Conservation (phyloP, 2,113 vertebrate genomes). For the Antechinus stuartii region DNA sequence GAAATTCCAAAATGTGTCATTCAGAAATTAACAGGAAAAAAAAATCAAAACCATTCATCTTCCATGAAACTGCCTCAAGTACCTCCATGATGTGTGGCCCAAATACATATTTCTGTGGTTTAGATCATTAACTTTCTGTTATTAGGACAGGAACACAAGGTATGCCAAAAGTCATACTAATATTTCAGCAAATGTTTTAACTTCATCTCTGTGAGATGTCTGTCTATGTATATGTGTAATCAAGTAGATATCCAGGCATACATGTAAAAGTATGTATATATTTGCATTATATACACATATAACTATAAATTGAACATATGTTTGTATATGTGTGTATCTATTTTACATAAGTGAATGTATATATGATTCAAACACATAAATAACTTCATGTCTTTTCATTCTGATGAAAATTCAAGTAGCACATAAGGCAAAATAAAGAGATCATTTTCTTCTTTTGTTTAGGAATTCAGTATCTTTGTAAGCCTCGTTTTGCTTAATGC, state of each 20-base stretch:
- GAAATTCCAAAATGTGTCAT: slow-evolving; percentile 5
- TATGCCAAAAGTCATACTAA: neutral
- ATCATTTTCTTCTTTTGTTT: neutral
- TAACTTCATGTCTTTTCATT: neutral
- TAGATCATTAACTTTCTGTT: neutral
- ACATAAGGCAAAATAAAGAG: slow-evolving; percentile 20
- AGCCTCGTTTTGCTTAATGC: neutral
- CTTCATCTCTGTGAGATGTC: neutral
- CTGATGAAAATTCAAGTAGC: neutral
- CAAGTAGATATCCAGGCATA: neutral
- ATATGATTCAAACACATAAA: neutral
- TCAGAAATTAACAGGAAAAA: slow-evolving; percentile 18
- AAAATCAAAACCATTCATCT: neutral
- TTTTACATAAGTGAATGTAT: neutral
- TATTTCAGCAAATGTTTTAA: slow-evolving; percentile 11
- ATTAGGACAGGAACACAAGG: neutral
- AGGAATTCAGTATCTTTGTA: slow-evolving; percentile 10
- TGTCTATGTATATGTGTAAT: neutral
- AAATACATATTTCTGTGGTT: slow-evolving; percentile 16
- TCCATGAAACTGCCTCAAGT: neutral
- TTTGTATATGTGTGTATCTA: neutral
- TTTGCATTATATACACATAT: neutral
- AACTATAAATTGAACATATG: neutral
- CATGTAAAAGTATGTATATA: neutral
- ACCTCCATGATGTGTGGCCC: neutral